phyloP scores from a whole-genome alignment of 35 echinoderm and acorn worm genomes.

The Anneissia japonica region DNA sequence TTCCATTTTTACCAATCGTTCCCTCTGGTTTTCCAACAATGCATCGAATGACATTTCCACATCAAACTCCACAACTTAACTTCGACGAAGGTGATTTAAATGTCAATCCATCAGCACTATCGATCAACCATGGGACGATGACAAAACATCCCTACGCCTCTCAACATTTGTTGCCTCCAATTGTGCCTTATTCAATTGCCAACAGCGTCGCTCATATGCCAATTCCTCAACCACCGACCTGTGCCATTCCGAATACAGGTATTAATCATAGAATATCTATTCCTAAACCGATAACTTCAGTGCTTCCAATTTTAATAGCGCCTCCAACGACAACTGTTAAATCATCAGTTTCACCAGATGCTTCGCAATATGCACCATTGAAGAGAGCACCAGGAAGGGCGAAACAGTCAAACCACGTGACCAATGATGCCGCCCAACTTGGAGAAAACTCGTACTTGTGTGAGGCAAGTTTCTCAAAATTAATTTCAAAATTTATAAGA shows the following conservation, averaged over 20 bases:
- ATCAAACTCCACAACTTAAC: too few relatives aligned
- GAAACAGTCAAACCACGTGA: constrained; percentile 65
- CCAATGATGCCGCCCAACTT: constrained; percentile 22
- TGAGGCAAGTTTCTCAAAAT: constrained; percentile 7
- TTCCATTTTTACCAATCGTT: too few relatives aligned
- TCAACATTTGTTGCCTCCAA: too few relatives aligned
- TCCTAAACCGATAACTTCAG: not conserved
- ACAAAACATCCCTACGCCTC: too few relatives aligned
- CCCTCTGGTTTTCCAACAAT: too few relatives aligned
- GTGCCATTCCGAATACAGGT: not conserved
- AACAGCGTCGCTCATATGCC: not conserved
- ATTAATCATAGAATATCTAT: not conserved
- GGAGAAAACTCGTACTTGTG: constrained; percentile 56
- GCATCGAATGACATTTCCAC: too few relatives aligned
- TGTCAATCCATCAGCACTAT: too few relatives aligned
- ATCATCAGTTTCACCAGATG: not conserved
- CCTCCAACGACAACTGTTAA: not conserved
- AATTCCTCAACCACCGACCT: not conserved
- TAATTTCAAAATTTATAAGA: too few relatives aligned
- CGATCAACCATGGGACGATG: too few relatives aligned
- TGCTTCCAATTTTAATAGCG: not conserved
- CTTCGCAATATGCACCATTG: constrained; percentile 43
- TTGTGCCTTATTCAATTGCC: too few relatives aligned
- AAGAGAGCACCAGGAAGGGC: constrained; percentile 77
- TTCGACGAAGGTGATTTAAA: too few relatives aligned